A percentile compares a stretch with the other conserved stretches of the same genome.
These are phyloP conservation scores for Vulpes vulpes DNA, from an alignment of 2,113 vertebrate species.

Conservation along the genomic window DNA sequence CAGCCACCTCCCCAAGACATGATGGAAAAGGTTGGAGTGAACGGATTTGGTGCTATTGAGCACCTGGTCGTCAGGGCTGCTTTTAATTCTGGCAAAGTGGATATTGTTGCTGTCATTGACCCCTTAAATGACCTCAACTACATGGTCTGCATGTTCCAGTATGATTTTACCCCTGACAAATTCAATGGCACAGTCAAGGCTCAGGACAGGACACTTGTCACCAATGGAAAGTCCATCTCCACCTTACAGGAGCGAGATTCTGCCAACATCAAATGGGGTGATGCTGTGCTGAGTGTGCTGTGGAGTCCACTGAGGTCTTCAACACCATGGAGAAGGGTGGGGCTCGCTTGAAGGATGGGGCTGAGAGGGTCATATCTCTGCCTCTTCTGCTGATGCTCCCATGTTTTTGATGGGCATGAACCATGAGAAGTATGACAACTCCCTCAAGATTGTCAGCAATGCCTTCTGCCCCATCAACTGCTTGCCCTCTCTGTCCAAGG, in stretches of 20 bases:
- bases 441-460: not conserved
- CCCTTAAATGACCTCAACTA: not conserved
- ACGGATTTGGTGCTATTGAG: not conserved
- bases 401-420: not conserved
- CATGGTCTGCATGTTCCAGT: not conserved
- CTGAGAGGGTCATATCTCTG: not conserved
- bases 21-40: not conserved
- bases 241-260: not conserved
- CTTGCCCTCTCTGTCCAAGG: not conserved
- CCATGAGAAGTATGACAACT: not conserved
- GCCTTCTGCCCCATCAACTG: not conserved
- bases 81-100: not conserved
- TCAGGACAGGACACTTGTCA: not conserved
- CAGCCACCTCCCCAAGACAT: not conserved
- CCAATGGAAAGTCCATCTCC: not conserved
- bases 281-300: not conserved
- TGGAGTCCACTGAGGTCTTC: not conserved
- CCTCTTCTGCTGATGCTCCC: not conserved
- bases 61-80: not conserved
- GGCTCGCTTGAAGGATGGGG: not conserved
- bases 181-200: not conserved
- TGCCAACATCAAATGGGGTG: not conserved
- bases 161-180: not conserved
- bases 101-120: not conserved
- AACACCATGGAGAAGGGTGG: not conserved